Base-by-base conservation (phyloP, 2,797 vertebrate genomes). In the Cheirogaleus major region DNA sequence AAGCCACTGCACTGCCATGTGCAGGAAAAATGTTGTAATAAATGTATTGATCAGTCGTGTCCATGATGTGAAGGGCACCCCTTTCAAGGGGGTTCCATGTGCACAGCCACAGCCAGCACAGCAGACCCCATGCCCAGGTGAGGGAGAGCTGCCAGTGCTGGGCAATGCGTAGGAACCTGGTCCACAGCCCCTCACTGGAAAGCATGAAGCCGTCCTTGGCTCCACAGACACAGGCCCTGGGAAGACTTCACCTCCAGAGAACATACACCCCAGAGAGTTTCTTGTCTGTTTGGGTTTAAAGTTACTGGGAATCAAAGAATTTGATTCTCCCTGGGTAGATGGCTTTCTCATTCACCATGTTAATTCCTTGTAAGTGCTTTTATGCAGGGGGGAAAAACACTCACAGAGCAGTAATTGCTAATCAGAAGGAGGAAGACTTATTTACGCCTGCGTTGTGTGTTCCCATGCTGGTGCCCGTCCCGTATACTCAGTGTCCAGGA, bases 381-480 rank as follows among this genome's bases (percentile, higher is more conserved):
- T 13, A n/a, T 41, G 4, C 61, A 89, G 22, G 61, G 23, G 65
- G 57, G 32, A 57, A 67, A 93, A 59, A 10, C 57, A 4, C 70
- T 63, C 61, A 23, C 14, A 63, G 55, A 81, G 13, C 59, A 9
- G 22, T 41, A 32, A 95, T 63, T 22, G n/a, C 27, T 94, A 93
- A n/a, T 69, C n/a, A 0, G 67, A 35, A 89, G 50, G 97, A 55
- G 15, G 43, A n/a, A 10, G 92, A 91, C 63, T 94, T 65, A 73
- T 97, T 96, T 59, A 79, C 2, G 3, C 3, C 50, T 93, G 25
- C 80, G 78, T 41, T n/a, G 0, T 0, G 32, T 32, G 38, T 48
- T 97, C 92, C 91, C 85, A 81, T 92, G 72, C 18, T 38, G 84
- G 70, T 48, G 94, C 91, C 73, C 43, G 7, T 67, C 32, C 32